These are phyloP conservation scores for Oreochromis spilurus DNA, from an alignment of 2,113 vertebrate species.

Conservation along the genomic window DNA sequence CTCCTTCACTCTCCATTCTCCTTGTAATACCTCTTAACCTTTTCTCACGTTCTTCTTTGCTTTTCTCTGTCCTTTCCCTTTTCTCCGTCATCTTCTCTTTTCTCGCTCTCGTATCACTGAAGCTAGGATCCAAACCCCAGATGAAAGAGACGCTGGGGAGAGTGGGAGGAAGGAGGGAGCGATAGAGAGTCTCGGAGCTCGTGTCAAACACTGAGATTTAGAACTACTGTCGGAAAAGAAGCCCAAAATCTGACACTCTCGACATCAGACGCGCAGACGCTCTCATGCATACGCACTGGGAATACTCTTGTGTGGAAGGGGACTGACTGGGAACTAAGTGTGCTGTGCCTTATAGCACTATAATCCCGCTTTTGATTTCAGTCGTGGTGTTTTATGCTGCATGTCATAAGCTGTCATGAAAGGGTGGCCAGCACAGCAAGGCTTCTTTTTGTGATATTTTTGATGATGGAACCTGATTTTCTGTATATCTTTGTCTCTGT, in stretches of 20 bases:
- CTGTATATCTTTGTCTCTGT: background rate
- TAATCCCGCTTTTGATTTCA: conserved; percentile 6
- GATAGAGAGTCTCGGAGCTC: conserved; percentile 11
- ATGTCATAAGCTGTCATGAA: background rate
- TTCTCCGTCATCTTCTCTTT: background rate
- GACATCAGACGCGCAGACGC: conserved; percentile 6
- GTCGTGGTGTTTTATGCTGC: background rate
- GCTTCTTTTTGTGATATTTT: background rate
- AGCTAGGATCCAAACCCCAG: background rate
- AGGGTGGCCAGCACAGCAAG: background rate
- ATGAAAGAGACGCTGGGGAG: conserved; percentile 1
- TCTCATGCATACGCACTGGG: background rate
- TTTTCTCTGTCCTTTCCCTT: background rate
- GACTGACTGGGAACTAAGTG: background rate
- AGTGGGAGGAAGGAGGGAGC: background rate
- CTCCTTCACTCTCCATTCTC: background rate
- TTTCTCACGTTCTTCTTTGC: background rate
- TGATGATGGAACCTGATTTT: background rate
- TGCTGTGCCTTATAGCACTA: background rate
- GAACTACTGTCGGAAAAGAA: conserved; percentile 5
- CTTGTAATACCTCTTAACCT: conserved; percentile 27
- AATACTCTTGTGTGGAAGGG: background rate
- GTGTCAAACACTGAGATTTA: conserved; percentile 35
- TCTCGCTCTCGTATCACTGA: background rate
- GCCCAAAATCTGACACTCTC: conserved; percentile 12